A percentile compares a stretch with the other conserved stretches of the same genome.
Evolutionary conservation across 2,113 vertebrate genomes (phyloP).

Genomic region (Sapayoa aenigma): DNA sequence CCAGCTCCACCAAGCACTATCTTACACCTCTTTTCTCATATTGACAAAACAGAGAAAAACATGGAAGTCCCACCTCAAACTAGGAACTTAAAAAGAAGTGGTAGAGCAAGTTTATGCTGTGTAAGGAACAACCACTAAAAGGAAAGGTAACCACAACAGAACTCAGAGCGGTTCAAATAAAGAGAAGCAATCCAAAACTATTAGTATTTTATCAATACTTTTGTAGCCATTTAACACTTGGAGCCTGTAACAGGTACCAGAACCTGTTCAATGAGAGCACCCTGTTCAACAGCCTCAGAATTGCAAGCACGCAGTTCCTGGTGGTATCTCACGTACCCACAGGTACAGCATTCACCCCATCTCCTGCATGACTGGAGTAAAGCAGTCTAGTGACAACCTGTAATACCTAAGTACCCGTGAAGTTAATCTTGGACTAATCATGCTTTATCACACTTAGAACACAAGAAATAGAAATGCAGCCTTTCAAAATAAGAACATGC

Average conservation of each 20-base stretch:
- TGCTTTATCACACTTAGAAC: neutral
- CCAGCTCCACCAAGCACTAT: neutral
- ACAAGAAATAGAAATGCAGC: neutral
- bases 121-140: neutral
- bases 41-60: neutral
- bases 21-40: neutral
- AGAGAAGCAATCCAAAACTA: neutral
- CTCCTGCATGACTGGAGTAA: neutral
- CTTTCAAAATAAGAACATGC: neutral
- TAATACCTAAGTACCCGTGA: neutral
- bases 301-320: neutral
- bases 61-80: neutral
- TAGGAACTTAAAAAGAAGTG: neutral
- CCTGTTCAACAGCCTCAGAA: neutral
- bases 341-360: neutral
- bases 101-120: neutral
- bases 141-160: neutral
- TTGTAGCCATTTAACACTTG: neutral
- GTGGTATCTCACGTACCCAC: neutral
- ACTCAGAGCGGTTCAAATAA: neutral
- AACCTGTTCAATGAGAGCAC: neutral
- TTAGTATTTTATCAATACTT: neutral
- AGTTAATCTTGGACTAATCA: neutral
- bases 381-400: neutral
- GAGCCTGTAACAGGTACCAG: neutral